These are phyloP conservation scores for Resseliella maxima DNA, from an alignment of 2,888 invertebrate species.

Conservation along the genomic window DNA sequence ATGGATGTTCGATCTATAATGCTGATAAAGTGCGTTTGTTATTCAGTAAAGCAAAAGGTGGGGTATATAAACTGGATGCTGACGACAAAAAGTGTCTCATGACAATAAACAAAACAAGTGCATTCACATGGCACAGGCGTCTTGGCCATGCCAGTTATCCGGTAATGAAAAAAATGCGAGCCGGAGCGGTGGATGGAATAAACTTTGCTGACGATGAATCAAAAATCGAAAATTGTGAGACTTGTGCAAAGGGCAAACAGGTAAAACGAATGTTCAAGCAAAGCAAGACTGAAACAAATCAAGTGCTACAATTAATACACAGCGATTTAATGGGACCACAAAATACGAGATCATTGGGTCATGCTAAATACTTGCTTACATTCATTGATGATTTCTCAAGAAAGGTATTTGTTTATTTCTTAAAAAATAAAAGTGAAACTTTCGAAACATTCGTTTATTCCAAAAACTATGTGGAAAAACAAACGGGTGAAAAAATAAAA, in stretches of 20 bases:
- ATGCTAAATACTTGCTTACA: not conserved
- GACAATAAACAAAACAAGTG: not conserved
- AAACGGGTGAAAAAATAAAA: conserved; percentile 60
- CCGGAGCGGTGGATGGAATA: not conserved
- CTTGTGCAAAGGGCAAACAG: not conserved
- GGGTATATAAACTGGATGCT: not conserved
- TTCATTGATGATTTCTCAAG: conserved; percentile 3
- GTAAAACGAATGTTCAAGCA: not conserved
- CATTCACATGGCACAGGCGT: not conserved
- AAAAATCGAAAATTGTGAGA: not conserved
- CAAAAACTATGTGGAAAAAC: conserved; percentile 61
- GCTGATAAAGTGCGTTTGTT: not conserved
- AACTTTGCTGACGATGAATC: not conserved
- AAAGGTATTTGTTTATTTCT: not conserved
- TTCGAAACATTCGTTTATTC: conserved; percentile 60
- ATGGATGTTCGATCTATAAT: conserved; percentile 25
- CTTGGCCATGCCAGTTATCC: not conserved
- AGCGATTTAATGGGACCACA: not conserved
- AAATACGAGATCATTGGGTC: not conserved
- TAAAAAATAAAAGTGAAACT: not conserved
- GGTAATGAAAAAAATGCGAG: not conserved
- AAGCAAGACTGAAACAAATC: not conserved
- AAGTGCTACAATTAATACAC: not conserved
- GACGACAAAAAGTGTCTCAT: not conserved
- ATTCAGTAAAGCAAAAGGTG: not conserved